Evolutionary conservation across 2,888 invertebrate genomes (phyloP).

Genomic region (Diogma glabrata): DNA sequence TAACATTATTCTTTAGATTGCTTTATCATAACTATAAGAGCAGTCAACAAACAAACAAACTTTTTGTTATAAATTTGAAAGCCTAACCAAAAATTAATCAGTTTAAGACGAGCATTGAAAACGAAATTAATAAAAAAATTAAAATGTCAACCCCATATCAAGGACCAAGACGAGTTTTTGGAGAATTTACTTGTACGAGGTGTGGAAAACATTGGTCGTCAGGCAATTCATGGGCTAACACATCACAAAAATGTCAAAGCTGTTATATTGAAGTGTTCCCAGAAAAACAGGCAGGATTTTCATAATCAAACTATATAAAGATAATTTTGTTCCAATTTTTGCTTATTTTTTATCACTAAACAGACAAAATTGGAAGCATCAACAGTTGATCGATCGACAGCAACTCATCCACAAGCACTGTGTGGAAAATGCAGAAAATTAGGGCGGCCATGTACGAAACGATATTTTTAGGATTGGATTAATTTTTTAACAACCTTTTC

Average conservation of each 20-base stretch:
- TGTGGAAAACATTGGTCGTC: not conserved
- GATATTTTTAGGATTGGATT: no score
- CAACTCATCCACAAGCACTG: not conserved
- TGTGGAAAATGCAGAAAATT: constrained; percentile 3
- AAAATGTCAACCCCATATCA: constrained; percentile 2
- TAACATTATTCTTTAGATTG: no score
- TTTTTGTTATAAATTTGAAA: no score
- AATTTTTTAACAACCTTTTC: no score
- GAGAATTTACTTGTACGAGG: not conserved
- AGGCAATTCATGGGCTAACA: not conserved
- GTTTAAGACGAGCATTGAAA: no score
- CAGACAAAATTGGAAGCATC: constrained; percentile 1
- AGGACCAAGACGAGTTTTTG: not conserved
- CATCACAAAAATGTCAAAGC: not conserved
- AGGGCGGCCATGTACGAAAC: not conserved
- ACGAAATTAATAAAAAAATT: no score
- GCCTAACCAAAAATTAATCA: no score
- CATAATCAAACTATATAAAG: no score
- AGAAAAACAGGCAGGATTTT: not conserved
- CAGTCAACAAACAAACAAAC: no score
- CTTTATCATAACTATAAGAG: no score
- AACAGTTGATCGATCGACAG: not conserved
- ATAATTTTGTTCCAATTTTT: no score
- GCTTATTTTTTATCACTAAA: not conserved
- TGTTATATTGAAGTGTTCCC: not conserved